These are phyloP conservation scores for Catharus fuscescens DNA, from an alignment of 2,113 vertebrate species.

Conservation along the genomic window DNA sequence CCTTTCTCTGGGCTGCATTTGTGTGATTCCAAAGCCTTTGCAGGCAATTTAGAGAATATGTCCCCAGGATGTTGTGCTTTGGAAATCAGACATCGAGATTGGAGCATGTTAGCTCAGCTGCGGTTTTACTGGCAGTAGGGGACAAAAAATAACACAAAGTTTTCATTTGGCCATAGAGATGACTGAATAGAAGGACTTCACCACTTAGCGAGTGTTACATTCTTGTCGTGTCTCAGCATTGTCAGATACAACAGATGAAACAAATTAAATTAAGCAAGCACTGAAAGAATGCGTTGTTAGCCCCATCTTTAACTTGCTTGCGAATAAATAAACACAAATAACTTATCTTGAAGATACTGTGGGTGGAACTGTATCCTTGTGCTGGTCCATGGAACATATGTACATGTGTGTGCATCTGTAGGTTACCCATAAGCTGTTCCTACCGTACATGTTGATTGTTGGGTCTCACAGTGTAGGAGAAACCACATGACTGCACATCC, in stretches of 20 bases:
- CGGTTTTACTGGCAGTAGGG: background rate
- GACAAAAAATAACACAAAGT: background rate
- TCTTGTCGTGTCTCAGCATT: background rate
- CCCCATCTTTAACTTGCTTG: background rate
- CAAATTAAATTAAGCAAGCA: constrained; percentile 17
- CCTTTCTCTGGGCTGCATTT: background rate
- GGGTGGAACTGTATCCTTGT: background rate
- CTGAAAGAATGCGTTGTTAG: background rate
- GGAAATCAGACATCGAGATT: background rate
- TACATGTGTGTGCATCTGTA: background rate
- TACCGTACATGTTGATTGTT: background rate
- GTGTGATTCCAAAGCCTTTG: background rate
- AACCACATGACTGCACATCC: background rate
- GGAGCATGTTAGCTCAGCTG: constrained; percentile 28
- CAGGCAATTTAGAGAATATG: background rate
- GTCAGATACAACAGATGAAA: constrained; percentile 24
- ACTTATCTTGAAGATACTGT: background rate
- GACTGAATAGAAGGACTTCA: background rate
- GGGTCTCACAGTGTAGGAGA: background rate
- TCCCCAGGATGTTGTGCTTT: constrained; percentile 11
- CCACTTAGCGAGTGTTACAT: background rate
- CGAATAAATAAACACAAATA: background rate
- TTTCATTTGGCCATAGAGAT: constrained; percentile 24
- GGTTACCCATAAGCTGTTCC: background rate
- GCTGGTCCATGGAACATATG: background rate